Conservation (phyloP, 2,888 invertebrate genomes). For the Ochropleura leucogaster region DNA sequence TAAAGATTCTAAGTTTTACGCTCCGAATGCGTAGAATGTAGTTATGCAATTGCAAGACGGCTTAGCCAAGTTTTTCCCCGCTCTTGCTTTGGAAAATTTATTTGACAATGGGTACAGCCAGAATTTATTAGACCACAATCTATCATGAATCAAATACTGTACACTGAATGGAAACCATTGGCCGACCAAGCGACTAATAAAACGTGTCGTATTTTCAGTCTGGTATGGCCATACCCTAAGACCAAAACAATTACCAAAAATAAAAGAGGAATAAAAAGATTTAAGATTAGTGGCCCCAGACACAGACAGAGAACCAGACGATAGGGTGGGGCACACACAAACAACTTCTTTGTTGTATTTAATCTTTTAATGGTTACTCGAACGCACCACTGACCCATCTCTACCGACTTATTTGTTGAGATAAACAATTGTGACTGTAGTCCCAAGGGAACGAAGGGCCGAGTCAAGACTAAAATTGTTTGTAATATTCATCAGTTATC, state of each 20-base stretch:
- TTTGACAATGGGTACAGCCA: neutral
- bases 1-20: neutral
- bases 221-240: slow-evolving; percentile 31
- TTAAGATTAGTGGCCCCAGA: slow-evolving; percentile 45
- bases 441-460: slow-evolving; percentile 17
- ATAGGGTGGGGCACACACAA: slow-evolving; percentile 37
- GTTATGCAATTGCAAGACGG: neutral
- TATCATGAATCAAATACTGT: neutral
- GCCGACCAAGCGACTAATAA: neutral
- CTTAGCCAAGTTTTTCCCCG: neutral
- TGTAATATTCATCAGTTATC: neutral
- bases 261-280: slow-evolving; percentile 53
- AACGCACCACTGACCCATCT: slow-evolving; percentile 43
- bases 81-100: neutral
- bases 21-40: neutral
- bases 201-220: neutral
- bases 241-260: slow-evolving; percentile 55
- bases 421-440: slow-evolving; percentile 19
- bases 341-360: slow-evolving; percentile 43
- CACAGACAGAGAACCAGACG: slow-evolving; percentile 35
- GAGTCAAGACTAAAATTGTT: slow-evolving; percentile 10
- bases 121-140: neutral
- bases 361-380: slow-evolving; percentile 19
- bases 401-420: slow-evolving; percentile 30
- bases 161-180: neutral